These are phyloP conservation scores for Oikopleura vanhoeffeni DNA, from an alignment of 23 tunicate species.

Conservation along the genomic window DNA sequence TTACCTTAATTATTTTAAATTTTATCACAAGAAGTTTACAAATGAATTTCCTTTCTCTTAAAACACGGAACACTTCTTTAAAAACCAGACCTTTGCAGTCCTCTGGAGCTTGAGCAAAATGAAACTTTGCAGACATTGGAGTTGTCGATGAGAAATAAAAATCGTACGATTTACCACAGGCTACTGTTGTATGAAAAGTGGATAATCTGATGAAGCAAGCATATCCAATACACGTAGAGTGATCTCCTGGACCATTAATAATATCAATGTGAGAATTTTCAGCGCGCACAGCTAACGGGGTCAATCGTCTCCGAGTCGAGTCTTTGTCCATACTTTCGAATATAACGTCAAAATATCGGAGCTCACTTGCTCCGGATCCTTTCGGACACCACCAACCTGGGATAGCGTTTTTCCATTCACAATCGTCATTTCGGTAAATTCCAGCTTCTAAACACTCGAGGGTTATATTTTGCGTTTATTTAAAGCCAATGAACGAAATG, in stretches of 20 bases:
- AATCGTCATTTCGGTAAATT: background rate
- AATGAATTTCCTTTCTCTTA: too few relatives aligned
- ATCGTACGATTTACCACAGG: background rate
- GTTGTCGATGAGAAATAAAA: background rate
- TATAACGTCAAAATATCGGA: background rate
- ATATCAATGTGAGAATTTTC: background rate
- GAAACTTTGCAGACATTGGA: background rate
- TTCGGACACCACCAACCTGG: background rate
- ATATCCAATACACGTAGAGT: constrained; percentile 3
- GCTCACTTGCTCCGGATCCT: background rate
- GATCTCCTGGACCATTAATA: constrained; percentile 13
- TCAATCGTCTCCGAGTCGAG: background rate
- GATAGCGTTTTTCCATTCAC: background rate
- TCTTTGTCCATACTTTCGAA: constrained; percentile 8
- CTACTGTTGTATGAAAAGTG: background rate
- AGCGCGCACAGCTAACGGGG: background rate
- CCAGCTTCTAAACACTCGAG: background rate
- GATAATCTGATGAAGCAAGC: constrained; percentile 3
- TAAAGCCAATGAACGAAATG: too few relatives aligned
- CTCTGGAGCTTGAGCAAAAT: background rate
- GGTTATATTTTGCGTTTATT: too few relatives aligned
- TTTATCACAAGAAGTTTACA: too few relatives aligned
- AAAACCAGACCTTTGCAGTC: too few relatives aligned
- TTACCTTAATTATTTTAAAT: too few relatives aligned
- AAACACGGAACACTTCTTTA: too few relatives aligned